Conservation (phyloP, 2,113 vertebrate species). For the Miniopterus natalensis region DNA sequence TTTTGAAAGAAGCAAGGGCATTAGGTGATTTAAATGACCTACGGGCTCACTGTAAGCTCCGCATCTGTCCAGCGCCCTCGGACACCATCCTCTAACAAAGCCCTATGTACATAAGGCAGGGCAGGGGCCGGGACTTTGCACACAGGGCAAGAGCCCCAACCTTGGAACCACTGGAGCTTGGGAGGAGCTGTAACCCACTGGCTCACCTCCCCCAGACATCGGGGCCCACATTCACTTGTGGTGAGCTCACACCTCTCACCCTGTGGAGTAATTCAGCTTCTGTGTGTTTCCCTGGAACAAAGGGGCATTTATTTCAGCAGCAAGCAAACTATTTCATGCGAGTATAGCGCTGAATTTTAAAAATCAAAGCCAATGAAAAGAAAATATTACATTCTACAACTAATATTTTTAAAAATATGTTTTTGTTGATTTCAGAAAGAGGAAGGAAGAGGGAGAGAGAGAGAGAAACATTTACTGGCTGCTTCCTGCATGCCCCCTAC, state of each 20-base stretch:
- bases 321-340: neutral
- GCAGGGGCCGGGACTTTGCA: neutral
- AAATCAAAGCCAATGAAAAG: constrained; percentile 13
- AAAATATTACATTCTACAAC: neutral
- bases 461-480: no score
- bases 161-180: neutral
- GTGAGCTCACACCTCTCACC: neutral
- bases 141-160: neutral
- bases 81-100: neutral
- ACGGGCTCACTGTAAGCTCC: neutral
- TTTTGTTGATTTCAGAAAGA: no score
- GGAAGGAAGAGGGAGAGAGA: no score
- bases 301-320: neutral
- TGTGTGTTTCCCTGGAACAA: neutral
- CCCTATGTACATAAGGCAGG: neutral
- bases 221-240: neutral
- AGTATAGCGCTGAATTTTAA: neutral
- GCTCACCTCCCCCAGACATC: neutral
- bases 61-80: neutral
- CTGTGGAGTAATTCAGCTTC: neutral
- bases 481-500: no score
- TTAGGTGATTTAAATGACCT: neutral
- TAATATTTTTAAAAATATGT: neutral
- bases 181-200: neutral
- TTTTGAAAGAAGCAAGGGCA: neutral